These are phyloP conservation scores for Eupsilia transversa DNA, from an alignment of 2,888 invertebrate genomes.

Conservation along the genomic window DNA sequence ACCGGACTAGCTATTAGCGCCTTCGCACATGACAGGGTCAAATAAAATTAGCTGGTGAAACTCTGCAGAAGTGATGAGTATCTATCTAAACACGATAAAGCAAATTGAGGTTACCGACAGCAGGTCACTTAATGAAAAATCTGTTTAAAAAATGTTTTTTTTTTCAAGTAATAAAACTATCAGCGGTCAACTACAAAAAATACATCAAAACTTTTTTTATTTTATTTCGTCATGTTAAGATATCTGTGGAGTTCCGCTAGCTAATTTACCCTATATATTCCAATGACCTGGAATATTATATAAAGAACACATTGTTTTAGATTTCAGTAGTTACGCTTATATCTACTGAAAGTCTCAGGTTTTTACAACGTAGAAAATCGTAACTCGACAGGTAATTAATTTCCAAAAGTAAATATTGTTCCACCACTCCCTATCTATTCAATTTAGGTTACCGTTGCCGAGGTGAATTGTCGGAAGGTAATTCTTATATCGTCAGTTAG, in stretches of 20 bases:
- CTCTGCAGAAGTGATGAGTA: too few species aligned
- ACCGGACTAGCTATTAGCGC: conserved; percentile 24
- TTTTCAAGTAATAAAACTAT: too few species aligned
- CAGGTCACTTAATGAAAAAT: too few species aligned
- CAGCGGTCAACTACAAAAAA: too few species aligned
- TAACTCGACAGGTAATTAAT: conserved; percentile 5
- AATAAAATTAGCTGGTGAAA: too few species aligned
- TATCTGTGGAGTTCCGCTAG: too few species aligned
- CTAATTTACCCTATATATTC: too few species aligned
- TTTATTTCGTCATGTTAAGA: too few species aligned
- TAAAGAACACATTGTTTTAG: conserved; percentile 2
- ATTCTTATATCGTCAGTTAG: conserved; percentile 15
- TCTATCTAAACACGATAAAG: too few species aligned
- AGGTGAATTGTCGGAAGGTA: conserved; percentile 10
- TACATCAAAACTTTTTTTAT: too few species aligned
- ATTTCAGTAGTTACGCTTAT: not conserved
- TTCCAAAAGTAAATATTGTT: conserved; percentile 11
- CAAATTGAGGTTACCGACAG: too few species aligned
- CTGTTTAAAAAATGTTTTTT: too few species aligned
- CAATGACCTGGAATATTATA: conserved; percentile 51
- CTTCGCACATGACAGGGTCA: conserved; percentile 26
- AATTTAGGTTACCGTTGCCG: conserved; percentile 12
- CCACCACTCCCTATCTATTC: conserved; percentile 1
- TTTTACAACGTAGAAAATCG: not conserved
- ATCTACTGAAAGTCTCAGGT: not conserved